Evolutionary conservation across 2,888 invertebrate genomes (phyloP), one percentile per base, ranked within the genome.

Genomic region (Cantharis lateralis): DNA sequence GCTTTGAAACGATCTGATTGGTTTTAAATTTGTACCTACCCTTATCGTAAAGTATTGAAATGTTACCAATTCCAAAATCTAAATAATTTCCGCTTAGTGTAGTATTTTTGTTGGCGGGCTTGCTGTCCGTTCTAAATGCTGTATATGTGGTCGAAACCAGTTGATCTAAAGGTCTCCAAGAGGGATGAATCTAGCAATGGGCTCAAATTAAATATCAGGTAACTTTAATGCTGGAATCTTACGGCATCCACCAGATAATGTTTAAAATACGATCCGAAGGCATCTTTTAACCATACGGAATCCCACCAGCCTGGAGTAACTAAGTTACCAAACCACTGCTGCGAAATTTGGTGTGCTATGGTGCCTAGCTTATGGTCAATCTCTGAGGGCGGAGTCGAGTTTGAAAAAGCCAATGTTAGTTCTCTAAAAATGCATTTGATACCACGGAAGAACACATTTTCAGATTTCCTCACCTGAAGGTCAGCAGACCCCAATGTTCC

Each of bases 401-500:
- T 70, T 0, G 63, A 66, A 18, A 28, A 68, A 15, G 20, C 10
- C 16, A 75, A 28, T 4, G 18, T 20, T 15, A 24, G 10, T 11
- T 71, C 75, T 26, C 75, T 75, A 24, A 68, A n/a, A 62, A 10
- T n/a, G 4, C 7, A 13, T 71, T 71, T 61, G 64, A 26, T 24
- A n/a, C 16, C 9, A 24, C 5, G 10, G 16, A 16, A 63, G 9
- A 63, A 10, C 16, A 18, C 11, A 11, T 13, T 4, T 13, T 63
- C 16, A 16, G 0, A 15, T 2, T n/a, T 0, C 61, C 75, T 82
- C 85, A 92, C 92, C 91, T 91, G 87, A 93, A 96, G 7, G 93
- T 95, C 7, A 95, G 90, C 18, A 96, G 89, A 11, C 96, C 96
- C 95, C 95, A 96, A 86, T 96, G 96, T 85, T 96, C 95, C 95